Conservation (phyloP, 2,797 vertebrate species). For the Nannoperca australis region DNA sequence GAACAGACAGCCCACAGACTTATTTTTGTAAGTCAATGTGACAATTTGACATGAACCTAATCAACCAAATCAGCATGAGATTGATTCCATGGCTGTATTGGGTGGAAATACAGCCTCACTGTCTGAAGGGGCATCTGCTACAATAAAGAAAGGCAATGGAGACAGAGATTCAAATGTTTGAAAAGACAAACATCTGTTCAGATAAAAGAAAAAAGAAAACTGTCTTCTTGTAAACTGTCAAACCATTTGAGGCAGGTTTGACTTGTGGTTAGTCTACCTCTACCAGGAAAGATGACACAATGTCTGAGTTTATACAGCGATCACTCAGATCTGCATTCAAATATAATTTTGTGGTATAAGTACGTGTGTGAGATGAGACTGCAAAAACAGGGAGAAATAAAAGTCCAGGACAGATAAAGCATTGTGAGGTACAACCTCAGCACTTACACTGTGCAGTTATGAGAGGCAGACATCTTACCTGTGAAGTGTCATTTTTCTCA, state of each 20-base stretch:
- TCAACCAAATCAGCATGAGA: conserved; percentile 30
- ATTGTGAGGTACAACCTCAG: conserved; percentile 18
- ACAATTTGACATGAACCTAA: conserved; percentile 34
- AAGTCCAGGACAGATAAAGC: conserved; percentile 10
- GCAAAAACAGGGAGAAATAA: conserved; percentile 11
- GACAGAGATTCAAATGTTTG: conserved; percentile 37
- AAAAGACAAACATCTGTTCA: conserved; percentile 42
- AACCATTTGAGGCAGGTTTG: conserved; percentile 55
- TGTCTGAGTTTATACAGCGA: conserved; percentile 28
- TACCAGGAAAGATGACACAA: conserved; percentile 52
- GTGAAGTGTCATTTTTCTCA: conserved; percentile 45
- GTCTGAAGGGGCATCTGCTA: conserved; percentile 27
- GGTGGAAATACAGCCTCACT: conserved; percentile 27
- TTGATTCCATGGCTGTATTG: conserved; percentile 20
- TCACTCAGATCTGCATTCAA: conserved; percentile 20
- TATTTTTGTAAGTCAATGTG: conserved; percentile 15
- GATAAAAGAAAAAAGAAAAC: conserved; percentile 33
- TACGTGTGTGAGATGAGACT: conserved; percentile 1
- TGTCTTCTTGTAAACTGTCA: conserved; percentile 50
- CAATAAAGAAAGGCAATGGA: conserved; percentile 17
- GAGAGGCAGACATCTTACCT: conserved; percentile 38
- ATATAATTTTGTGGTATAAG: neutral
- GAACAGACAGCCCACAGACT: neutral
- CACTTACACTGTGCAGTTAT: conserved; percentile 33
- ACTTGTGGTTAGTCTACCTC: conserved; percentile 78